Evolutionary conservation across 2,888 invertebrate genomes (phyloP).

Genomic region (Rhodophaea formosa): DNA sequence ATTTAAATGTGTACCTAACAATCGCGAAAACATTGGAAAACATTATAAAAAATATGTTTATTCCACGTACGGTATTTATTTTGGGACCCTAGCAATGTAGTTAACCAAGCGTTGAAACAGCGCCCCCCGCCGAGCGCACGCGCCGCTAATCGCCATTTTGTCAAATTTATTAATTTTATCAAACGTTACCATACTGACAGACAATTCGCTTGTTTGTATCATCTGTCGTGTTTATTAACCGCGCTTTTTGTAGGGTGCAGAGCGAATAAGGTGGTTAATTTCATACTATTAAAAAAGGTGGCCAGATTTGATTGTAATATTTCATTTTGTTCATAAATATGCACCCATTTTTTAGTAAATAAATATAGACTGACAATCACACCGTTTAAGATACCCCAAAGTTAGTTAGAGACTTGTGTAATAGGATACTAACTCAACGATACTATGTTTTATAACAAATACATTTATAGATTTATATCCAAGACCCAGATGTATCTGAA

Average conservation of each 20-base stretch:
- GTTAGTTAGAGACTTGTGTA: too few relatives aligned
- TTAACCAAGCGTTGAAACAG: conserved; percentile 23
- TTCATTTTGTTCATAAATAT: too few relatives aligned
- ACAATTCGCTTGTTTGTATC: conserved; percentile 63
- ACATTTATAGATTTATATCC: too few relatives aligned
- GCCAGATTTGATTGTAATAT: conserved; percentile 20
- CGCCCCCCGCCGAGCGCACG: conserved; percentile 63
- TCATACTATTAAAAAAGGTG: conserved; percentile 15
- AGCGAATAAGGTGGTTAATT: conserved; percentile 7
- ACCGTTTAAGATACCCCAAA: too few relatives aligned
- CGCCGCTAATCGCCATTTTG: conserved; percentile 63
- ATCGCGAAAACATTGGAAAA: too few relatives aligned
- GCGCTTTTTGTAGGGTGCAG: conserved; percentile 22
- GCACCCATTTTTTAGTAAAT: too few relatives aligned
- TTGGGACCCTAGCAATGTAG: conserved; percentile 19
- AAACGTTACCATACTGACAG: conserved; percentile 55
- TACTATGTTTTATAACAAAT: too few relatives aligned
- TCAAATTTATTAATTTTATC: conserved; percentile 63
- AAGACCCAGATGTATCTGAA: too few relatives aligned
- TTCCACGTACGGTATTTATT: not conserved
- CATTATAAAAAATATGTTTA: conserved; percentile 6
- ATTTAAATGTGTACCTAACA: too few relatives aligned
- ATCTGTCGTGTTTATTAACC: conserved; percentile 56
- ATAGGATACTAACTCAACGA: too few relatives aligned
- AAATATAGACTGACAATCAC: too few relatives aligned